Evolutionary conservation across 2,888 invertebrate genomes (phyloP).

Genomic region (Amphiduros pacificus): DNA sequence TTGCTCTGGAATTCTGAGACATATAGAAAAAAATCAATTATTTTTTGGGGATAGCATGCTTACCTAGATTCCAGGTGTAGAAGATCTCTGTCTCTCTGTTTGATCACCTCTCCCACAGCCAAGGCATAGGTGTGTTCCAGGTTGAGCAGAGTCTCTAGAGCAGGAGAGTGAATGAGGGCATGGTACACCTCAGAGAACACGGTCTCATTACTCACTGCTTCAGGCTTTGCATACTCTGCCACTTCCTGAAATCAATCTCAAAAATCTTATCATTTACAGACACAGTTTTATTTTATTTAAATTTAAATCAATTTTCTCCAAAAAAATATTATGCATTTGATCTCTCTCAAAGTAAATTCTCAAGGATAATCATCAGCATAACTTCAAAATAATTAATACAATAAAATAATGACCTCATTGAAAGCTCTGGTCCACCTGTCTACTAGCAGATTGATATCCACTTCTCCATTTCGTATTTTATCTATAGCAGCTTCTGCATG

Average conservation of each 20-base stretch:
- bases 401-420: slow-evolving; percentile 62
- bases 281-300: too few relatives aligned
- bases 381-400: too few relatives aligned
- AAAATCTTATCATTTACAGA: too few relatives aligned
- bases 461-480: slow-evolving; percentile 61
- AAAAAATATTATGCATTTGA: too few relatives aligned
- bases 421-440: slow-evolving; percentile 80
- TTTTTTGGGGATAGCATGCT: slow-evolving; percentile 42
- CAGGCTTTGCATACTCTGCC: slow-evolving; percentile 76
- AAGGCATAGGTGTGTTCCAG: slow-evolving; percentile 85
- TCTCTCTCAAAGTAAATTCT: too few relatives aligned
- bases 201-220: slow-evolving; percentile 69
- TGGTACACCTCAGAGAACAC: slow-evolving; percentile 85
- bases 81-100: slow-evolving; percentile 62
- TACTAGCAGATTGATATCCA: slow-evolving; percentile 75
- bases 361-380: too few relatives aligned
- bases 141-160: slow-evolving; percentile 83
- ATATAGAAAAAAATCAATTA: too few relatives aligned
- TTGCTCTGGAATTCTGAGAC: too few relatives aligned
- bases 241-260: slow-evolving; percentile 76
- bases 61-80: slow-evolving; percentile 52
- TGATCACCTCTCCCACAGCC: slow-evolving; percentile 75
- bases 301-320: too few relatives aligned
- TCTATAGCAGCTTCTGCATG: slow-evolving; percentile 64
- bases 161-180: slow-evolving; percentile 79